phyloP scores from a whole-genome alignment of 2,113 vertebrate species.

The Microcebus griseorufus region DNA sequence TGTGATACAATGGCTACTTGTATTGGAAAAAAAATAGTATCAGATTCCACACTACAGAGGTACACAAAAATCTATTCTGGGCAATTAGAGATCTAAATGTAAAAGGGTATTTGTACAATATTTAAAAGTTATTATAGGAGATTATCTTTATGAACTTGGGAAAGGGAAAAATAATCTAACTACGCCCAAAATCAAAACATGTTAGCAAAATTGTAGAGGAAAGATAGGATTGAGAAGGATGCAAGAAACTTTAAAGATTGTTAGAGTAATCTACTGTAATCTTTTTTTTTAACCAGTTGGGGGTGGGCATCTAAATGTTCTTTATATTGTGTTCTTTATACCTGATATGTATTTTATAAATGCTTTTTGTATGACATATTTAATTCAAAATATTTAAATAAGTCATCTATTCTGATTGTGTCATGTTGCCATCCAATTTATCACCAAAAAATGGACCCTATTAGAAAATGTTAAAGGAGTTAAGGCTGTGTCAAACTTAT shows the following conservation, averaged over 20 bases:
- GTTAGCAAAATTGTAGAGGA: neutral
- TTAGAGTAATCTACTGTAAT: neutral
- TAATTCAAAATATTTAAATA: neutral
- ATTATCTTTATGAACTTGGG: neutral
- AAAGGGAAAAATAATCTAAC: neutral
- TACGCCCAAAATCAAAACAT: neutral
- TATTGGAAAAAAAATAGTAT: neutral
- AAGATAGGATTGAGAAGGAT: neutral
- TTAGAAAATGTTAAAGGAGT: neutral
- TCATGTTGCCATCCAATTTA: neutral
- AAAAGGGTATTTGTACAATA: neutral
- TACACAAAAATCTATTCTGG: neutral
- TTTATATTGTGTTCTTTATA: neutral
- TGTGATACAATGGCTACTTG: neutral
- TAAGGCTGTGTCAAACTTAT: neutral
- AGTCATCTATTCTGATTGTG: neutral
- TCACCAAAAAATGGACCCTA: neutral
- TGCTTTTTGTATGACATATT: neutral
- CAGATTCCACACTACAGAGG: neutral
- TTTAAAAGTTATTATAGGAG: neutral
- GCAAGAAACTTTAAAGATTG: neutral
- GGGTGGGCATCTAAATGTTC: neutral
- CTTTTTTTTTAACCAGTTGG: neutral
- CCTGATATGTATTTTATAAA: neutral
- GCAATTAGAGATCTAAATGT: neutral